These are phyloP conservation scores for Drosophila engyochracea DNA, from an alignment of 2,888 invertebrate species.

Conservation along the genomic window DNA sequence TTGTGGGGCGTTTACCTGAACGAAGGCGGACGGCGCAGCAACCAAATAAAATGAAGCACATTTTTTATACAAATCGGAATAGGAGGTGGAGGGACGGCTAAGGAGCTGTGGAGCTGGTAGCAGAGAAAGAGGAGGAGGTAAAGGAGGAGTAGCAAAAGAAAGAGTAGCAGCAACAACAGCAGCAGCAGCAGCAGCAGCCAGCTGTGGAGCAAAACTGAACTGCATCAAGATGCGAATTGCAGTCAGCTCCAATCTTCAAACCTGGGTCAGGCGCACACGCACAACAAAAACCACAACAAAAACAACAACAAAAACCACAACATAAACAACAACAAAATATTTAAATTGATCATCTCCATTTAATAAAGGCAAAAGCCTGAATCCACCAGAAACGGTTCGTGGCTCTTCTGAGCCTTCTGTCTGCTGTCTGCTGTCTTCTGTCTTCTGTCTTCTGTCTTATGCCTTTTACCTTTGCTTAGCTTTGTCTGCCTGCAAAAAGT, in stretches of 20 bases:
- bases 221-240: conserved; percentile 75
- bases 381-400: conserved; percentile 29
- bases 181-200: not conserved
- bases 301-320: conserved; percentile 44
- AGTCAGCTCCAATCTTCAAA: conserved; percentile 22
- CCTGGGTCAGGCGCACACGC: conserved; percentile 53
- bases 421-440: conserved; percentile 9
- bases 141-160: conserved; percentile 17
- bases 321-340: conserved; percentile 65
- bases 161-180: conserved; percentile 19
- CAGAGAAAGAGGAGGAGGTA: not conserved
- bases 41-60: conserved; percentile 84
- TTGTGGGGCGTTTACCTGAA: conserved; percentile 81
- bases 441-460: conserved; percentile 24
- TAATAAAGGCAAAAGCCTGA: conserved; percentile 74
- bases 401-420: conserved; percentile 30
- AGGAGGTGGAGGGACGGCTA: conserved; percentile 6
- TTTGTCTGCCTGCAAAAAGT: conserved; percentile 41
- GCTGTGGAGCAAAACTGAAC: conserved; percentile 17
- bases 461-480: conserved; percentile 5
- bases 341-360: conserved; percentile 85
- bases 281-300: conserved; percentile 24
- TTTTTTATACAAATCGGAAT: conserved; percentile 76
- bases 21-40: conserved; percentile 78
- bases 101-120: not conserved